These are phyloP conservation scores for Alouatta palliata DNA, from an alignment of 2,113 vertebrate species.

Conservation along the genomic window DNA sequence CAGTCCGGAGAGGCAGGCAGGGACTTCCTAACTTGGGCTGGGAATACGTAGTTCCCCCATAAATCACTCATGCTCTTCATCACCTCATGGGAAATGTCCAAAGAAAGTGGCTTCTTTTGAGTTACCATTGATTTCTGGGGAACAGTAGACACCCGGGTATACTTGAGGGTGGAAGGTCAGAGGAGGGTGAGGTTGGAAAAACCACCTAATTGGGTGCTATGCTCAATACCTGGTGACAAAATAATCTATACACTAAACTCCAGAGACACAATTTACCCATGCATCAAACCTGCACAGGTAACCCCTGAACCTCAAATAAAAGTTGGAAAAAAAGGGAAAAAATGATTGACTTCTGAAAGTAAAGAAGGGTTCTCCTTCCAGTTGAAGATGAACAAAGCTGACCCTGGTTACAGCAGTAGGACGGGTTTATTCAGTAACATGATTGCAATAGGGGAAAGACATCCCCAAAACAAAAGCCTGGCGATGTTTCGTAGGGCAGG, in stretches of 20 bases:
- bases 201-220: too few species aligned
- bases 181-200: too few species aligned
- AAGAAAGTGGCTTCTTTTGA: background rate
- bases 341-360: background rate
- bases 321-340: too few species aligned
- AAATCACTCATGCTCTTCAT: fast-evolving
- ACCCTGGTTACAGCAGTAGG: fast-evolving
- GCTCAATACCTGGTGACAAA: too few species aligned
- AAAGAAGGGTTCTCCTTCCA: background rate
- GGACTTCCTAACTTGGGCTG: fast-evolving
- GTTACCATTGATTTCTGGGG: background rate
- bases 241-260: too few species aligned
- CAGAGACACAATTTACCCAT: too few species aligned
- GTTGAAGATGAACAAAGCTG: background rate
- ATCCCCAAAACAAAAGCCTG: background rate
- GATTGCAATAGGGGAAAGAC: fast-evolving
- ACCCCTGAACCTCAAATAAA: too few species aligned
- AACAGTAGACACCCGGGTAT: too few species aligned
- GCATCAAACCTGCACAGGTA: too few species aligned
- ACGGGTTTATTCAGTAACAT: background rate
- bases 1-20: too few species aligned
- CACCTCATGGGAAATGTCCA: background rate
- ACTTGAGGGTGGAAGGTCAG: too few species aligned
- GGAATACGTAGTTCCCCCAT: fast-evolving
- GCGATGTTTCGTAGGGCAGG: background rate